Conservation (phyloP, 1,140 invertebrate species). For the Tribolium castaneum region DNA sequence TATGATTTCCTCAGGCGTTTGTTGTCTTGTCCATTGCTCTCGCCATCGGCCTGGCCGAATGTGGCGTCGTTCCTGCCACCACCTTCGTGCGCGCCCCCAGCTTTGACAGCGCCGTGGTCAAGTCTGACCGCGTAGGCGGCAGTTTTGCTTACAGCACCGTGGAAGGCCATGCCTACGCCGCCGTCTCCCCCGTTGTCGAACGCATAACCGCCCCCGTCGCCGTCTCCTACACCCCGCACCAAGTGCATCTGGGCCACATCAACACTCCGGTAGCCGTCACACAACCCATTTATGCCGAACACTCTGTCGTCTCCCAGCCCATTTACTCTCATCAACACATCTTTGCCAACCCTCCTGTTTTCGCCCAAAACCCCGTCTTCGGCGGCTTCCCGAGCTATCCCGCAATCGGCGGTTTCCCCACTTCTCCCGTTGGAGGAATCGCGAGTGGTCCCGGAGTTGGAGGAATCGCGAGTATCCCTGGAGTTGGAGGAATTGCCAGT, state of each 20-base stretch:
- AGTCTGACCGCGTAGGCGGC: constrained; percentile 67
- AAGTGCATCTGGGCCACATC: neutral
- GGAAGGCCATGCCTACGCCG: constrained; percentile 68
- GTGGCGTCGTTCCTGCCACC: constrained; percentile 47
- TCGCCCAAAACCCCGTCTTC: neutral
- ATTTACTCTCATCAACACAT: neutral
- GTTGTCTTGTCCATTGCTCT: constrained; percentile 25
- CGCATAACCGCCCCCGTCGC: constrained; percentile 51
- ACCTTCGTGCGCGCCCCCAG: constrained; percentile 65
- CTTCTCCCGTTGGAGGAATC: neutral
- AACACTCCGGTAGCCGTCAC: constrained; percentile 7
- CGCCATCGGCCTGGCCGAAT: constrained; percentile 39
- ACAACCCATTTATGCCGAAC: constrained; percentile 28
- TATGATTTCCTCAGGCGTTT: neutral
- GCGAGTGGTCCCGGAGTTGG: too few relatives aligned
- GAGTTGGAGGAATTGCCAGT: neutral
- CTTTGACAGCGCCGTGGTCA: constrained; percentile 68
- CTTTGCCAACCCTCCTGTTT: neutral
- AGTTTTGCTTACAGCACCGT: constrained; percentile 70
- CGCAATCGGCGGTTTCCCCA: neutral
- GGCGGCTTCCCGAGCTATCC: neutral
- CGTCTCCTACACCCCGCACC: constrained; percentile 54
- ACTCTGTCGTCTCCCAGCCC: constrained; percentile 16
- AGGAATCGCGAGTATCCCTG: neutral
- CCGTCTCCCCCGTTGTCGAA: constrained; percentile 64